Evolutionary conservation across 2,888 invertebrate species (phyloP), one percentile per base, ranked within the genome.

Genomic region (Drosophila hamatofila): DNA sequence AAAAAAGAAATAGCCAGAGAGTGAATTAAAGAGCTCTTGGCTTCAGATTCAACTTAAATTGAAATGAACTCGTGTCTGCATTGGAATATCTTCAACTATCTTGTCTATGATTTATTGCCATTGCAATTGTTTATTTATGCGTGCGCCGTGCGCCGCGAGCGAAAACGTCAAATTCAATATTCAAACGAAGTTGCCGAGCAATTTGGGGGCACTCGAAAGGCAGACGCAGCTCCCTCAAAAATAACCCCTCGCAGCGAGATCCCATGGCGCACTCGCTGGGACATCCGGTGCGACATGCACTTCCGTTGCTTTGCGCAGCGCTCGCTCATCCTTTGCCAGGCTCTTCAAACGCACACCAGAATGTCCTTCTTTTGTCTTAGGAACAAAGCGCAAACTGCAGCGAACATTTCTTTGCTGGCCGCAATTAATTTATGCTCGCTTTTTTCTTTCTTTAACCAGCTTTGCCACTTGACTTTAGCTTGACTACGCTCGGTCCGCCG

Each of bases 401-500:
- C 52, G 54, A 52, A 44, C 46, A 70, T 75, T 75, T 75, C 62
- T 55, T 44, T 70, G 56, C 72, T 70, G 44, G 64, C 72, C 87
- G 66, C 83, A 90, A 88, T 89, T 88, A 88, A 90, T 90, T 88
- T 88, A 90, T 90, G 87, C 80, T 78, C 60, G 54, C 71, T 77
- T 62, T 63, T 72, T 25, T 9, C 55, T 55, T 72, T 60, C 76
- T 80, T 75, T 66, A 55, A 62, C 56, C 55, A 72, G 66, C 73
- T 79, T 75, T 72, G 69, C 72, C 82, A 86, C 86, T 84, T 85
- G 85, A 86, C 88, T 85, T 83, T 85, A 72, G 87, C 78, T 78
- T 73, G 70, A 48, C 56, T 65, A n/a, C 66, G 46, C 60, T 64
- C 44, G 42, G n/a, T 33, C 37, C 52, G 59, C 51, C 59, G 49